phyloP scores from a whole-genome alignment of 2,888 invertebrate genomes.

The Andrena praecox region DNA sequence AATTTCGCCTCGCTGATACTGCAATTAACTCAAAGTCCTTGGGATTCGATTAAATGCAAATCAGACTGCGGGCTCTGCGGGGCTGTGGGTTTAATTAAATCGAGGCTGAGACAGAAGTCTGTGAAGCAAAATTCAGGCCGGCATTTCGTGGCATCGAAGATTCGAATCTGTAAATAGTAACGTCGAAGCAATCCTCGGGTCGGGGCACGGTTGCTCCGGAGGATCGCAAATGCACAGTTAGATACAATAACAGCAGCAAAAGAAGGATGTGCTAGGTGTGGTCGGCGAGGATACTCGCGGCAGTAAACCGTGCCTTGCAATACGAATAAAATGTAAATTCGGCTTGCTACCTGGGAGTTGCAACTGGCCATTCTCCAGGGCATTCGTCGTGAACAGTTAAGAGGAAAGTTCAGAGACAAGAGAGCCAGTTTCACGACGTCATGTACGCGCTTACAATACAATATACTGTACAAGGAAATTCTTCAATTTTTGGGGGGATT shows the following conservation, averaged over 20 bases:
- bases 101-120: not conserved
- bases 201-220: not conserved
- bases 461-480: too few species aligned
- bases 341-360: conserved; percentile 49
- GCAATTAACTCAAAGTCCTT: not conserved
- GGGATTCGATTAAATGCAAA: not conserved
- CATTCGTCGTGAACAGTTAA: conserved; percentile 49
- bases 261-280: conserved; percentile 56
- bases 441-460: conserved; percentile 11
- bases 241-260: conserved; percentile 24
- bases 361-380: conserved; percentile 46
- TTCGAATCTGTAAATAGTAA: not conserved
- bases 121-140: not conserved
- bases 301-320: conserved; percentile 40
- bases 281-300: conserved; percentile 29
- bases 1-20: too few species aligned
- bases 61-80: not conserved
- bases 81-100: not conserved
- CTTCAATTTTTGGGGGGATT: too few species aligned
- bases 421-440: conserved; percentile 12
- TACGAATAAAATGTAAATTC: conserved; percentile 65
- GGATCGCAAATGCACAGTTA: conserved; percentile 32
- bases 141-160: not conserved
- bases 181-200: not conserved
- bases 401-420: conserved; percentile 36